These are phyloP conservation scores for Bothrops alternatus DNA, from an alignment of 2,797 vertebrate species.

Conservation along the genomic window DNA sequence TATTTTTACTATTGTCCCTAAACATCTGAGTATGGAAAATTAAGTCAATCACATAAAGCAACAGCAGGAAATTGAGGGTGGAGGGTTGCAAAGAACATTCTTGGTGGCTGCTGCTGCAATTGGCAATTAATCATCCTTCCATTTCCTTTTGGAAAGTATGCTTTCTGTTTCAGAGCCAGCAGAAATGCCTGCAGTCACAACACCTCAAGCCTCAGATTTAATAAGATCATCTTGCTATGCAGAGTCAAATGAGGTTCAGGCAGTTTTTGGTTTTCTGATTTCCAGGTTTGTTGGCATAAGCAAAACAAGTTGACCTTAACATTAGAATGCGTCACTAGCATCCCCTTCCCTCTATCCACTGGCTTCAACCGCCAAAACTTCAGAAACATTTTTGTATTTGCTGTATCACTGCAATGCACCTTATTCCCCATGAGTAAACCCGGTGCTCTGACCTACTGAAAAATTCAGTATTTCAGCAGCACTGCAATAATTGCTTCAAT, in stretches of 20 bases:
- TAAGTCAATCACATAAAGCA: constrained; percentile 21
- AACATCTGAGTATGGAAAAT: constrained; percentile 11
- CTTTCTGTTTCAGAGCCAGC: constrained; percentile 22
- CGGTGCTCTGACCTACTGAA: background rate
- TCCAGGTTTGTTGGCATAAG: background rate
- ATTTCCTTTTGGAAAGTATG: constrained; percentile 40
- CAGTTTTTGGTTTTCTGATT: constrained; percentile 6
- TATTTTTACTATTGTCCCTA: constrained; percentile 13
- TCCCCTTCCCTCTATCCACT: background rate
- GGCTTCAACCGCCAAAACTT: background rate
- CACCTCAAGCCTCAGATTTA: constrained; percentile 22
- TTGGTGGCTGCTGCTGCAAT: constrained; percentile 24
- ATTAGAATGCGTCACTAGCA: background rate
- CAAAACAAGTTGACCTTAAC: background rate
- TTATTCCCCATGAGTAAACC: background rate
- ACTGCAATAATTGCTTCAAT: background rate
- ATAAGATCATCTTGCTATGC: constrained; percentile 10
- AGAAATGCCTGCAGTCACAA: constrained; percentile 23
- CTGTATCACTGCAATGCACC: background rate
- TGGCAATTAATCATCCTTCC: constrained; percentile 35
- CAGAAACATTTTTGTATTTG: background rate
- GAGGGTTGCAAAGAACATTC: constrained; percentile 8
- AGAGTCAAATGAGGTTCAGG: constrained; percentile 29
- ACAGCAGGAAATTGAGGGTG: constrained; percentile 29
- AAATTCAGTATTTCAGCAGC: background rate